A percentile compares a stretch with the other conserved stretches of the same genome.
phyloP scores from a whole-genome alignment of 2,797 vertebrate genomes.

The Coilia nasus region DNA sequence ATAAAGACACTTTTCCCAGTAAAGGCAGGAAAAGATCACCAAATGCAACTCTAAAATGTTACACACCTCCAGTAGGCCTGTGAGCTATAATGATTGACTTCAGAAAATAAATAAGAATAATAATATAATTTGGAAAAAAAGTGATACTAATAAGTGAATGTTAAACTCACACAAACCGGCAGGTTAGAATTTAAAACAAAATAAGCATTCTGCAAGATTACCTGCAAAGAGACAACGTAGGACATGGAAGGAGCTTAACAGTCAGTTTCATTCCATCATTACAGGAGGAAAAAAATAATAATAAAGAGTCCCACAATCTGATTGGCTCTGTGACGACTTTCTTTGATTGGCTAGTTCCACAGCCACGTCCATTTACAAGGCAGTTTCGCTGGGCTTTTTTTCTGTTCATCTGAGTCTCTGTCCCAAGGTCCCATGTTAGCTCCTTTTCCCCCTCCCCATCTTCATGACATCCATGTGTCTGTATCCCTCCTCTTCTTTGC shows the following conservation, averaged over 20 bases:
- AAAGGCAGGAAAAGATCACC: slow-evolving; percentile 36
- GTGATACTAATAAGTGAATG: slow-evolving; percentile 55
- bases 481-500: neutral
- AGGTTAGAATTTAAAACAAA: slow-evolving; percentile 55
- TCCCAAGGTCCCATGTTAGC: slow-evolving; percentile 3
- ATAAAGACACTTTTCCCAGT: slow-evolving; percentile 50
- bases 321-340: slow-evolving; percentile 41
- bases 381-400: slow-evolving; percentile 16
- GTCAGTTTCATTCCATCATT: slow-evolving; percentile 59
- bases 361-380: neutral
- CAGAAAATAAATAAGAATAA: slow-evolving; percentile 70
- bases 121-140: slow-evolving; percentile 41
- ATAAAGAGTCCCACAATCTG: slow-evolving; percentile 49
- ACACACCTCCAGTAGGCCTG: slow-evolving; percentile 55
- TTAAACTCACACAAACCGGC: slow-evolving; percentile 62
- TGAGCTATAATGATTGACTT: slow-evolving; percentile 47
- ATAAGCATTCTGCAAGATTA: slow-evolving; percentile 56
- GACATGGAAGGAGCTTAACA: slow-evolving; percentile 30
- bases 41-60: slow-evolving; percentile 53
- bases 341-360: slow-evolving; percentile 18
- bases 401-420: neutral
- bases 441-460: neutral
- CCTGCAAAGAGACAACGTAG: slow-evolving; percentile 46
- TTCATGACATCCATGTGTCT: neutral
- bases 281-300: slow-evolving; percentile 45